Conservation (phyloP, 2,113 vertebrate species). For the Setophaga coronata region DNA sequence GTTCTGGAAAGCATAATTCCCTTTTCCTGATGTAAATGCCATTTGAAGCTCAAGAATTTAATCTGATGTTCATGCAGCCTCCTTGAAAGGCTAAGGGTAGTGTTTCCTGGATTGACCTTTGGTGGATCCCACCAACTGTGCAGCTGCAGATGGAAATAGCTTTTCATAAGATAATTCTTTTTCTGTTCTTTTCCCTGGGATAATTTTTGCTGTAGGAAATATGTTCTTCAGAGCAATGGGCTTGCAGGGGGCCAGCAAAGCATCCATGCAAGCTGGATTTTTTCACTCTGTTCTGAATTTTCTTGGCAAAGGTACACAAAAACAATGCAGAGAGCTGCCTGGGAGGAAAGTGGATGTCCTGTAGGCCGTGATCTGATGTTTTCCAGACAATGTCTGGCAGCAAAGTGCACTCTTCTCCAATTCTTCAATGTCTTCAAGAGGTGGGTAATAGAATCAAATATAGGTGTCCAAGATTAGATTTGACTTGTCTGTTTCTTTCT, state of each 20-base stretch:
- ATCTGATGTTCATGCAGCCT: not conserved
- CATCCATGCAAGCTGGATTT: not conserved
- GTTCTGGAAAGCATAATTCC: not conserved
- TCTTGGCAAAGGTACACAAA: slow-evolving; percentile 8
- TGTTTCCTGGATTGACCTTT: not conserved
- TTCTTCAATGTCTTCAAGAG: not conserved
- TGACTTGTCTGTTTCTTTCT: not conserved
- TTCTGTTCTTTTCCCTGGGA: not conserved
- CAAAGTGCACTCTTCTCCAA: not conserved
- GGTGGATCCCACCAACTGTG: not conserved
- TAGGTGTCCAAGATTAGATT: not conserved
- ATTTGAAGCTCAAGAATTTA: not conserved
- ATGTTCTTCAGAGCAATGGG: not conserved
- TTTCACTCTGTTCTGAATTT: not conserved
- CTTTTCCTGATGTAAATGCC: not conserved
- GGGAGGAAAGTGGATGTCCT: not conserved
- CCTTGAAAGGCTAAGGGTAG: not conserved
- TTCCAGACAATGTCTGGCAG: slow-evolving; percentile 15
- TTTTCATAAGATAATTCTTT: not conserved
- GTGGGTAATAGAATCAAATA: not conserved
- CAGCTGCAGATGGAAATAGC: not conserved
- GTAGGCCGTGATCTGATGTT: not conserved
- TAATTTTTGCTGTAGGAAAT: not conserved
- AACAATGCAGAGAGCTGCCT: not conserved
- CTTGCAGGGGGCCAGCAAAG: not conserved